Percentiles rank a stretch among this genome's conserved stretches.
phyloP scores from a whole-genome alignment of 2,113 vertebrate genomes.

The Lepisosteus oculatus region DNA sequence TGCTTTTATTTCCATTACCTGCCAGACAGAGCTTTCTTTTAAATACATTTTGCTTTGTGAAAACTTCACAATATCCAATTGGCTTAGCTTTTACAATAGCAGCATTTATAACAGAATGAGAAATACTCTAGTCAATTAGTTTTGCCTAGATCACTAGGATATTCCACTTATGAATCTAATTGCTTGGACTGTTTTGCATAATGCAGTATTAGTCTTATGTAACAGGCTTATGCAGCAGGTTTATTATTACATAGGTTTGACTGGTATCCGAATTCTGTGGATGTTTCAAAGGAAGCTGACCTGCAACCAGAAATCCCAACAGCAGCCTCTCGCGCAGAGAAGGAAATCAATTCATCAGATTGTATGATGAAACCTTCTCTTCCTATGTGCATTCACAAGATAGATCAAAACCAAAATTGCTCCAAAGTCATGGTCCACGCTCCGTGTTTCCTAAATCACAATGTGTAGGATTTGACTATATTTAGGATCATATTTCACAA shows the following conservation, averaged over 20 bases:
- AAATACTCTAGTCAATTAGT: conserved; percentile 5
- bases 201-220: conserved; percentile 12
- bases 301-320: too few relatives aligned
- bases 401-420: too few relatives aligned
- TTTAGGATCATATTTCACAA: too few relatives aligned
- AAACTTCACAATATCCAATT: too few relatives aligned
- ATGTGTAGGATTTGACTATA: too few relatives aligned
- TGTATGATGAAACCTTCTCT: too few relatives aligned
- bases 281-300: too few relatives aligned
- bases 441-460: too few relatives aligned
- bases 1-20: not conserved
- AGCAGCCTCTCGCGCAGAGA: too few relatives aligned
- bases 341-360: too few relatives aligned
- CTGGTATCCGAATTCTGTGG: not conserved
- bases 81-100: conserved; percentile 8
- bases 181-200: conserved; percentile 8
- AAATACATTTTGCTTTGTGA: not conserved
- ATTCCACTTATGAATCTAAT: conserved; percentile 3
- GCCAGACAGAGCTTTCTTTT: not conserved
- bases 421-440: too few relatives aligned
- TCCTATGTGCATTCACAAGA: too few relatives aligned
- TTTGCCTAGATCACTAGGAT: conserved; percentile 1
- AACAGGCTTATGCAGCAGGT: not conserved
- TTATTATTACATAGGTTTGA: not conserved
- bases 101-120: conserved; percentile 3